These are phyloP conservation scores for Apostichopus parvimensis DNA, from an alignment of 35 echinoderm and acorn worm species.

Conservation along the genomic window DNA sequence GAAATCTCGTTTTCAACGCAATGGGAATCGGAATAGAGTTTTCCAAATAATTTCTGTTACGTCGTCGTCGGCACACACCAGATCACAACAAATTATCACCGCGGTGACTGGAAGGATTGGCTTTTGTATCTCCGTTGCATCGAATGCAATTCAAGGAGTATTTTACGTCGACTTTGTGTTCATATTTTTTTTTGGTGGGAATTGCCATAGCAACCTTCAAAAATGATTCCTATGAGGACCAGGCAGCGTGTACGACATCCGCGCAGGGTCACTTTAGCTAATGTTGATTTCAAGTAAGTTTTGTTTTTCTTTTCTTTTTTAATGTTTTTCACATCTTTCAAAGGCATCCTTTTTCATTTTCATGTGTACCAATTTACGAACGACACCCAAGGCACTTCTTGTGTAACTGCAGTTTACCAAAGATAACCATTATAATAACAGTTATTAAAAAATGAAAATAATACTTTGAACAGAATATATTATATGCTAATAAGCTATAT, in stretches of 20 bases:
- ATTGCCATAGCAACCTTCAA: neutral
- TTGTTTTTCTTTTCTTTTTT: neutral
- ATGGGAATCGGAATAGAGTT: too few species aligned
- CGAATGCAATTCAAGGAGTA: neutral
- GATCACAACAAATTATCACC: neutral
- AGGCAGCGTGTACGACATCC: constrained; percentile 70
- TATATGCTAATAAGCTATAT: too few species aligned
- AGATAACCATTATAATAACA: too few species aligned
- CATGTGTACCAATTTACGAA: too few species aligned
- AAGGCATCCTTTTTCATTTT: too few species aligned
- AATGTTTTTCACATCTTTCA: neutral
- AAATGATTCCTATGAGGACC: constrained; percentile 68
- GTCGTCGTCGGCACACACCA: neutral
- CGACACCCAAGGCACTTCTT: too few species aligned
- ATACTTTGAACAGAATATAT: too few species aligned
- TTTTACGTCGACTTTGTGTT: neutral
- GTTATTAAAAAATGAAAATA: too few species aligned
- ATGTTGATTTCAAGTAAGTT: constrained; percentile 87
- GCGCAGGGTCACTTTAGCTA: constrained; percentile 81
- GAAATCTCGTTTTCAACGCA: too few species aligned
- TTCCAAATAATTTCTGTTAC: neutral
- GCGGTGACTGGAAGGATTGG: neutral
- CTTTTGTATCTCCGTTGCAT: neutral
- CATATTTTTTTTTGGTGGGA: neutral
- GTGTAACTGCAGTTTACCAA: too few species aligned